A percentile compares a stretch with the other conserved stretches of the same genome.
phyloP scores from a whole-genome alignment of 2,888 invertebrate genomes.

The Gymnoscelis rufifasciata region DNA sequence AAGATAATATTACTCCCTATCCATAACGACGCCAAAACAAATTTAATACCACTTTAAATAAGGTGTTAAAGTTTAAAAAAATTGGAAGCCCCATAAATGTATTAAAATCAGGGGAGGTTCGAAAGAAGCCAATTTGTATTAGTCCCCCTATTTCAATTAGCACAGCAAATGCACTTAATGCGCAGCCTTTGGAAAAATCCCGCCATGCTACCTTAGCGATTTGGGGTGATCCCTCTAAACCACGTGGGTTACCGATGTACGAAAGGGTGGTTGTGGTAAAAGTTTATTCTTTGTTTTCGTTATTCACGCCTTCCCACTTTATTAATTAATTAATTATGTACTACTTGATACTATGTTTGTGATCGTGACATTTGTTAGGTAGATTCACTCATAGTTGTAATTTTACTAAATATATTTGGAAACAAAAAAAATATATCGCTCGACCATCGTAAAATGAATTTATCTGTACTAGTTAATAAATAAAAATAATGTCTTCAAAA shows the following conservation, averaged over 20 bases:
- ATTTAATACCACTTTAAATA: no score
- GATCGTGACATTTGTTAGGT: no score
- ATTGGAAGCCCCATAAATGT: background rate
- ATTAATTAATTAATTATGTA: no score
- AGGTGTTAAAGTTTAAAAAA: background rate
- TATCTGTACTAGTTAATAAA: no score
- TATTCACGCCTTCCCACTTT: no score
- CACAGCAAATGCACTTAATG: slow-evolving; percentile 66
- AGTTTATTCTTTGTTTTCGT: background rate
- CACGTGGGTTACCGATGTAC: background rate
- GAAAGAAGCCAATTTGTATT: slow-evolving; percentile 51
- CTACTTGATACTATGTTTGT: no score
- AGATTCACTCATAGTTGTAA: no score
- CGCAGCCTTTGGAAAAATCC: slow-evolving; percentile 54
- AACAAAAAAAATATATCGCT: no score
- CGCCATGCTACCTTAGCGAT: slow-evolving; percentile 61
- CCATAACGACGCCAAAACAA: background rate
- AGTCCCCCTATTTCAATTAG: slow-evolving; percentile 67
- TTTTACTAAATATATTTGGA: no score
- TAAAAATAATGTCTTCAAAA: no score
- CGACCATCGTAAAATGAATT: no score
- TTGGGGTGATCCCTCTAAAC: slow-evolving; percentile 46
- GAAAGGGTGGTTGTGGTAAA: background rate
- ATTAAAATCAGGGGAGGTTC: background rate
- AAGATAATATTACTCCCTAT: no score